These are phyloP conservation scores for Caenorhabditis sp. DNA, from an alignment of 2,888 invertebrate species.

Conservation along the genomic window DNA sequence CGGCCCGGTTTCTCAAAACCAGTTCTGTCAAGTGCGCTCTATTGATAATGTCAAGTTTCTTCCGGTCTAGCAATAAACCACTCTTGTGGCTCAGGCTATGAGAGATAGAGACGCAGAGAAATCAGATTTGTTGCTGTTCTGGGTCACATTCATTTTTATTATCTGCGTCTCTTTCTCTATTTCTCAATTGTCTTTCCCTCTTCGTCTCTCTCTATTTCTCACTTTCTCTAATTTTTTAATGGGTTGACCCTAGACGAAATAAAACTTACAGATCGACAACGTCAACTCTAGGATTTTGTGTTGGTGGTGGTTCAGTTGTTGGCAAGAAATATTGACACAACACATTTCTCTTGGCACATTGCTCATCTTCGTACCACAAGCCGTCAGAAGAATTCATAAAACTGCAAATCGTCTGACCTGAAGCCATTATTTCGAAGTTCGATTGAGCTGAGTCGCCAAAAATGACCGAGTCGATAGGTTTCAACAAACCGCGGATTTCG, in stretches of 20 bases:
- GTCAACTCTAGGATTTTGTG: neutral
- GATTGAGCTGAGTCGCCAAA: neutral
- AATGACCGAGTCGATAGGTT: neutral
- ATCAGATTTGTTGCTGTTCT: no score
- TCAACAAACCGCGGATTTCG: neutral
- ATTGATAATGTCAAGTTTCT: no score
- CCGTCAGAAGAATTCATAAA: conserved; percentile 4
- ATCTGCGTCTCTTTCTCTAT: no score
- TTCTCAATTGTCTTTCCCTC: no score
- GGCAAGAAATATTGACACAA: conserved; percentile 5
- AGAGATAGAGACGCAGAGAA: no score
- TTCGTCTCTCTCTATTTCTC: no score
- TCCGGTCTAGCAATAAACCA: no score
- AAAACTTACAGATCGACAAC: neutral
- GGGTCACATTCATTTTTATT: no score
- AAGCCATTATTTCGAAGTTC: conserved; percentile 1
- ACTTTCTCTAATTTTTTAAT: neutral
- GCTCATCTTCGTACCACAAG: neutral
- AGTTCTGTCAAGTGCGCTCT: no score
- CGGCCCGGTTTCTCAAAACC: no score
- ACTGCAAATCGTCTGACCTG: neutral
- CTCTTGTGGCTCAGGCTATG: no score
- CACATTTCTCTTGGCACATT: neutral
- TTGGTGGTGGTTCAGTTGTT: neutral
- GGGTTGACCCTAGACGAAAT: neutral